Conservation (phyloP, 1,140 invertebrate genomes). For the Wiebesia pumilae region DNA sequence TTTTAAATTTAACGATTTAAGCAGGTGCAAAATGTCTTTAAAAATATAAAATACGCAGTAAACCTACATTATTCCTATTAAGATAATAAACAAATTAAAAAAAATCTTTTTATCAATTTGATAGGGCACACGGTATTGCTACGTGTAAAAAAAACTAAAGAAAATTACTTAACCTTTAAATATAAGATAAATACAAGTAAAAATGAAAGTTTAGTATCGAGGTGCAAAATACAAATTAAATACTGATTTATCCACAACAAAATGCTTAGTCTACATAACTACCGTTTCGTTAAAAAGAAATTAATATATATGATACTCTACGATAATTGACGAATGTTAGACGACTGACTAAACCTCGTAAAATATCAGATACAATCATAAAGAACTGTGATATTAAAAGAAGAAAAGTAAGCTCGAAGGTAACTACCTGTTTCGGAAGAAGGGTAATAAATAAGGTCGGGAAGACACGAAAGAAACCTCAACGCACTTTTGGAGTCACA, state of each 20-base stretch:
- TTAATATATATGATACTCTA: neutral
- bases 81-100: neutral
- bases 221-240: neutral
- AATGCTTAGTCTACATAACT: neutral
- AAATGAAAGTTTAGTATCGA: neutral
- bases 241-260: neutral
- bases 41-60: slow-evolving; percentile 6
- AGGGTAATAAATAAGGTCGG: neutral
- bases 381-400: slow-evolving; percentile 1
- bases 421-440: neutral
- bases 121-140: neutral
- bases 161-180: neutral
- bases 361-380: neutral
- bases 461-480: neutral
- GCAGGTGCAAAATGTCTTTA: neutral
- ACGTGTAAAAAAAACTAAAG: neutral
- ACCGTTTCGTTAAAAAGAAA: neutral
- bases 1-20: slow-evolving; percentile 28
- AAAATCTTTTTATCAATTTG: neutral
- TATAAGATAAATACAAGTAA: neutral
- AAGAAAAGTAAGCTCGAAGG: slow-evolving; percentile 4
- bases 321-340: neutral
- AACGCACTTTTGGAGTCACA: neutral
- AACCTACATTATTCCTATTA: neutral
- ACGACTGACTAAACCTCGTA: neutral